These are phyloP conservation scores for Hydrochoerus hydrochaeris DNA, from an alignment of 2,113 vertebrate genomes.

Conservation along the genomic window DNA sequence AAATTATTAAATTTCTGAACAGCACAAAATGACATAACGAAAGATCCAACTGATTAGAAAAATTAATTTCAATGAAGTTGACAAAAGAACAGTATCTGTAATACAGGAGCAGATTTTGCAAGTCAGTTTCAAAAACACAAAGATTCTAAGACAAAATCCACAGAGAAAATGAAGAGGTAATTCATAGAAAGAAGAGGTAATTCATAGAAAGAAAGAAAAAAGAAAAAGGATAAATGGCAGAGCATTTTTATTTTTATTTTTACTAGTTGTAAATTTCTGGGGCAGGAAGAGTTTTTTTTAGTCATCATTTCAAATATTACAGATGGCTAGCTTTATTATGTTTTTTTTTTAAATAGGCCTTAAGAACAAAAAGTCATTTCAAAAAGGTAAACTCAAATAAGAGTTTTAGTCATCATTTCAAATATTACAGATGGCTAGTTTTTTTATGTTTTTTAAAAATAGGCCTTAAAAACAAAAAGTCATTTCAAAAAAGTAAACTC, in stretches of 20 bases:
- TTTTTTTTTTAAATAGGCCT: neutral
- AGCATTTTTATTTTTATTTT: conserved; percentile 48
- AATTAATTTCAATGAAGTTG: neutral
- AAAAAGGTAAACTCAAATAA: conserved; percentile 52
- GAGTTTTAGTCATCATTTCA: too few relatives aligned
- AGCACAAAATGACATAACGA: conserved; percentile 11
- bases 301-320: conserved; percentile 42
- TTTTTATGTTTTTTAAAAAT: neutral
- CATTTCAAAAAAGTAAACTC: conserved; percentile 13
- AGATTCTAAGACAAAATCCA: neutral
- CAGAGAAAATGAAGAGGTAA: neutral
- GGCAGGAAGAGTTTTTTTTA: neutral
- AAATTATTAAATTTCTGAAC: conserved; percentile 23
- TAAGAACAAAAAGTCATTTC: neutral
- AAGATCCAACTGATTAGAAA: neutral
- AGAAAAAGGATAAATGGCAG: neutral
- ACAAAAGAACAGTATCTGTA: conserved; percentile 30
- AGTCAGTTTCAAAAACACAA: neutral
- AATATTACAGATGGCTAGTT: too few relatives aligned
- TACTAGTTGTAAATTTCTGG: neutral
- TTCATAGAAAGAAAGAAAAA: neutral
- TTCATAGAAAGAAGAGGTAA: neutral
- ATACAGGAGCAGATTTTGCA: neutral
- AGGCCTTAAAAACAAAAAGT: neutral
- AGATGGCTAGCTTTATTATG: neutral